Conservation (phyloP, 2,797 vertebrate genomes). For the Nyctibius grandis region DNA sequence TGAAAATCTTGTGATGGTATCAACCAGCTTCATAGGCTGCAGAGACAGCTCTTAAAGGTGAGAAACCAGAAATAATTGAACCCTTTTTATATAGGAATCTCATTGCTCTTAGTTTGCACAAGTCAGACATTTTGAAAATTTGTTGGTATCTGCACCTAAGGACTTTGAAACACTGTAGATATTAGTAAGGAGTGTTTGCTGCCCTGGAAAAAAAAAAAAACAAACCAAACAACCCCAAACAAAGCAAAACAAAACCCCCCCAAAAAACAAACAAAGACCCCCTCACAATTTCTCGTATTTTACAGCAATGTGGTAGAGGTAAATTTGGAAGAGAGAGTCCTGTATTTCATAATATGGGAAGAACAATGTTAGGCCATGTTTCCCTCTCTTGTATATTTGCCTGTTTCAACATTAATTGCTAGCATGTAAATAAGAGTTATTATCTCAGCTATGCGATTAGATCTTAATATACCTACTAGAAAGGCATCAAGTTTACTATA, state of each 20-base stretch:
- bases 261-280: rapidly evolving
- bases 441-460: neutral
- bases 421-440: neutral
- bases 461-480: neutral
- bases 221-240: rapidly evolving
- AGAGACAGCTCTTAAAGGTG: neutral
- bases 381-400: neutral
- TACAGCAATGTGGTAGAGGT: neutral
- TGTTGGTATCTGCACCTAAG: neutral
- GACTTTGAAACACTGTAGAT: neutral
- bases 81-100: neutral
- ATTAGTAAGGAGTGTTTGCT: neutral
- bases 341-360: neutral
- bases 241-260: neutral
- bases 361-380: neutral
- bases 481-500: neutral
- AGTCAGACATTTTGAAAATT: neutral
- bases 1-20: neutral
- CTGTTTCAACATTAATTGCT: neutral
- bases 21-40: neutral
- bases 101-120: neutral
- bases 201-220: neutral
- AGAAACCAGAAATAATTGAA: neutral
- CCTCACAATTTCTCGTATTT: neutral
- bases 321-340: neutral